phyloP scores from a whole-genome alignment of 1,140 invertebrate genomes.

The Heliconius eleuchia region DNA sequence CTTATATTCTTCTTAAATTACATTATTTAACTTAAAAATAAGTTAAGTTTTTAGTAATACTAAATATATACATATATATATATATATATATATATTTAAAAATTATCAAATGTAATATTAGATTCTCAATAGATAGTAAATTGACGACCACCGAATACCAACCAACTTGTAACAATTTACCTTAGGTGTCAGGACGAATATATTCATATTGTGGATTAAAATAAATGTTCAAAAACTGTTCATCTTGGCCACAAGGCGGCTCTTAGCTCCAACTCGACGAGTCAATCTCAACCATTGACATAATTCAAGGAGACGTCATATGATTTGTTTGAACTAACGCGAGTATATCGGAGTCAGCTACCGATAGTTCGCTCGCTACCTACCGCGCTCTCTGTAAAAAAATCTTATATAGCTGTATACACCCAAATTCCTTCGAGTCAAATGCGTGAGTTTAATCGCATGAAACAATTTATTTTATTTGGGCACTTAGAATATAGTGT shows the following conservation, averaged over 20 bases:
- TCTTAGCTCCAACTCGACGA: slow-evolving; percentile 16
- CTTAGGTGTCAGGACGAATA: background rate
- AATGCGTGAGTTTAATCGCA: slow-evolving; percentile 76
- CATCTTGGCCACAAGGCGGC: slow-evolving; percentile 19
- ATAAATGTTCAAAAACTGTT: slow-evolving; percentile 22
- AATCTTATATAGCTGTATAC: slow-evolving; percentile 65
- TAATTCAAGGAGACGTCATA: slow-evolving; percentile 72
- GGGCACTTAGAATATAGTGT: slow-evolving; percentile 41
- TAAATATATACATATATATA: too few species aligned
- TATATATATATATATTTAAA: too few species aligned
- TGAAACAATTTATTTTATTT: slow-evolving; percentile 72
- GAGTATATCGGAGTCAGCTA: slow-evolving; percentile 70
- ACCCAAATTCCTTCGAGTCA: slow-evolving; percentile 76
- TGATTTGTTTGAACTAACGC: slow-evolving; percentile 78
- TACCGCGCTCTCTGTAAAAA: slow-evolving; percentile 71
- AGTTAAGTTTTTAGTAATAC: too few species aligned
- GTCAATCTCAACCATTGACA: slow-evolving; percentile 52
- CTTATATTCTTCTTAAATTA: too few species aligned
- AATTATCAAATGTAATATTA: background rate
- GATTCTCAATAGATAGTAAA: background rate
- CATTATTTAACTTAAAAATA: too few species aligned
- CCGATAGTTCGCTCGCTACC: slow-evolving; percentile 78
- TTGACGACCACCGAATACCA: background rate
- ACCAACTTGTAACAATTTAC: background rate
- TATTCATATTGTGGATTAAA: background rate